phyloP scores from a whole-genome alignment of 2,113 vertebrate genomes.

The Indicator maculatus region DNA sequence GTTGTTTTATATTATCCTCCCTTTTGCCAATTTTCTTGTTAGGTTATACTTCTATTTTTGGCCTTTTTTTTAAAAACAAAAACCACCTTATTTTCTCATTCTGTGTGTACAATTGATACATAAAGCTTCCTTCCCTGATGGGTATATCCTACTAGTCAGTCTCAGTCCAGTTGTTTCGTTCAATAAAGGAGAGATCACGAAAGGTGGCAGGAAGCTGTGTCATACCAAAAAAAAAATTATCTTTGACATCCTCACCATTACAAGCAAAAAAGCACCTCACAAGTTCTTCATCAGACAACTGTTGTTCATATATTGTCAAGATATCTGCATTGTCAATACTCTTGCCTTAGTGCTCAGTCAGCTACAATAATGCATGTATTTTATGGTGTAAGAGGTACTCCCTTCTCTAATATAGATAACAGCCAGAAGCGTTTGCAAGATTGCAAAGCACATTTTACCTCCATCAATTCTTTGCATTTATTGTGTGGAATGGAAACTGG shows the following conservation, averaged over 20 bases:
- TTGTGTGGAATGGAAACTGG: not conserved
- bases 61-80: not conserved
- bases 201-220: not conserved
- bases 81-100: not conserved
- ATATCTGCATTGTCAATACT: not conserved
- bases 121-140: not conserved
- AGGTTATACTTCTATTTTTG: not conserved
- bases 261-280: not conserved
- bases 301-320: not conserved
- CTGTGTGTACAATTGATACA: not conserved
- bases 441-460: not conserved
- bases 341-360: not conserved
- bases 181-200: not conserved
- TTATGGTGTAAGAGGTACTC: not conserved
- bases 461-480: not conserved
- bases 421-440: not conserved
- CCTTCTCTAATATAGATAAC: not conserved
- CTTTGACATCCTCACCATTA: not conserved
- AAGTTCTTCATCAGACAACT: not conserved
- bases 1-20: not conserved
- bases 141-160: not conserved
- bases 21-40: not conserved
- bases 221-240: not conserved
- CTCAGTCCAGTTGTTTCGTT: not conserved
- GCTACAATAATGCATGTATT: not conserved